phyloP scores from a whole-genome alignment of 35 echinoderm and acorn worm species.

The Acanthaster planci region DNA sequence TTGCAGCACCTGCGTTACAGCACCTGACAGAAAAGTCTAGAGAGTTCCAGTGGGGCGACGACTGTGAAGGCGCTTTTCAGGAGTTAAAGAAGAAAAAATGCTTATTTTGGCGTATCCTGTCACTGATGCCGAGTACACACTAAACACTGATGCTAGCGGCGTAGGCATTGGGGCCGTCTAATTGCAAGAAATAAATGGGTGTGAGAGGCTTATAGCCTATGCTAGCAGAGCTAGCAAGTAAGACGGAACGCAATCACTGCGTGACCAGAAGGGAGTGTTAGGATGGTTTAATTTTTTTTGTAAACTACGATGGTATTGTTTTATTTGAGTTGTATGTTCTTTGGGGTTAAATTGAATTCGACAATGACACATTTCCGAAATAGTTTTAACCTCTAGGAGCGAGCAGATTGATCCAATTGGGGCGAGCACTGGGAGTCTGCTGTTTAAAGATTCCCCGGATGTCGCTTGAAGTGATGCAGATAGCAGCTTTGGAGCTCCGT shows the following conservation, averaged over 20 bases:
- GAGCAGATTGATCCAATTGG: no score
- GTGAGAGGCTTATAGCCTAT: constrained; percentile 30
- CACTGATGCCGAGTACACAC: constrained; percentile 26
- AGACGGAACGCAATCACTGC: constrained; percentile 25
- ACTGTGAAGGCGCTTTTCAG: constrained; percentile 23
- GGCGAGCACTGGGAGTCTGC: no score
- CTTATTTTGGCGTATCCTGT: constrained; percentile 38
- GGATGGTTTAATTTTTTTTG: not conserved
- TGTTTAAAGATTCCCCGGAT: no score
- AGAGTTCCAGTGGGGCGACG: constrained; percentile 41
- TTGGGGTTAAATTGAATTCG: no score
- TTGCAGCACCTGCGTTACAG: constrained; percentile 45
- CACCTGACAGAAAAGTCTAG: constrained; percentile 41
- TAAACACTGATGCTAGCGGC: constrained; percentile 49
- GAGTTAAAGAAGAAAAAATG: constrained; percentile 27
- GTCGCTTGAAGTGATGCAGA: no score
- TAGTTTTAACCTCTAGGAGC: no score
- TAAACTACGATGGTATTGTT: not conserved
- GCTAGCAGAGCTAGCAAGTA: not conserved
- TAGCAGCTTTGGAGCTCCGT: no score
- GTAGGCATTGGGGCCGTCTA: constrained; percentile 29
- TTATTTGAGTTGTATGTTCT: no score
- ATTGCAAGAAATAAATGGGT: constrained; percentile 24
- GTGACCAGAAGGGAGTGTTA: constrained; percentile 25
- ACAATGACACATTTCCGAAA: no score